Base-by-base conservation (phyloP, 2,888 invertebrate species). In the Omphaloscelis lunosa region DNA sequence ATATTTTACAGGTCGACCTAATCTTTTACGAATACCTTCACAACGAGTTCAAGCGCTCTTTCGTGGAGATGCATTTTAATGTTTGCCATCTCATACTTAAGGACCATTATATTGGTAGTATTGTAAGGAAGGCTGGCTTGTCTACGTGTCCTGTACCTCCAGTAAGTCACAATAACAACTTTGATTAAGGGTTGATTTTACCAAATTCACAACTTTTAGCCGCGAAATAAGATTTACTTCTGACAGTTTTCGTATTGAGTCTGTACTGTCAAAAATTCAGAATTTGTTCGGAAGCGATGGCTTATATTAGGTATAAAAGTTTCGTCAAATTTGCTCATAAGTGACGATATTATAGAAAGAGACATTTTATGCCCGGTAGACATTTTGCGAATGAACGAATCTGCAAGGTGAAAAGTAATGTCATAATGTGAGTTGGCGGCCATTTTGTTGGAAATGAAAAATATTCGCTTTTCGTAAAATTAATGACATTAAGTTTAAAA, bases 31-130 rank as follows among this genome's bases (percentile, higher is more conserved):
- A 92, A 67, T 90, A 77, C 48, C 86, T 91, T 0, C 88, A 90
- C 61, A 92, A 92, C 70, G 89, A 91, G 66, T 92, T 90, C 76
- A 85, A 77, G 58, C 87, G 86, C 7, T 89, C 90, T 1, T 90
- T 92, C 45, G 79, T 92, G 0, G 89, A 92, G 83, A 48, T 92
- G 48, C 88, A 90, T 53, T 84, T 81, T 41, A 85, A 83, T 41
- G 39, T 86, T 11, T 93, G 93, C 59, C 89, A 93, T 72, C 34
- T 93, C 6, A 61, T 93, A 17, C 76, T 86, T 0, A 81, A 75
- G 8, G 90, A 92, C 39, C 48, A 23, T 0, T 82, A 82, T 20
- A 4, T 90, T 2, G 91, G 91, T 2, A 3, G 1, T 0, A 11
- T 68, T 4, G 0, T 87, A 9, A 76, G 83, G 34, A 69, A 65